Evolutionary conservation across 2,113 vertebrate genomes (phyloP), one percentile per base, ranked within the genome.

Genomic region (Acanthochromis polyacanthus): DNA sequence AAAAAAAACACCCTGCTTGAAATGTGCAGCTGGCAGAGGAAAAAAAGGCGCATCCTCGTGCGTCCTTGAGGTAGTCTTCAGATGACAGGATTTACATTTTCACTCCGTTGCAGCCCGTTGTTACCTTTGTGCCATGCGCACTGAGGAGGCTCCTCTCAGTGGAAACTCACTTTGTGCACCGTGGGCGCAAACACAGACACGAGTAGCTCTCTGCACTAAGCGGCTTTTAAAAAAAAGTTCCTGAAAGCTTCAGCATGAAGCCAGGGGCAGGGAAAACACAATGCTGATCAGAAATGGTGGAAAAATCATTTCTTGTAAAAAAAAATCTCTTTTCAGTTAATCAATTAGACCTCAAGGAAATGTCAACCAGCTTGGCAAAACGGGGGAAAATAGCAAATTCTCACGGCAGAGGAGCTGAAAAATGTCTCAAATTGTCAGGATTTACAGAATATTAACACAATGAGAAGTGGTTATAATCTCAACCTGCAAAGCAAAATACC

Each of bases 101-200:
- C 51, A 51, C 65, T 62, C 14, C 36, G 10, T 19, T 55, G 73
- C 74, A 81, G 63, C 53, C 32, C 55, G 55, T 52, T 60, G 65
- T 22, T 66, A 22, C 67, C 20, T 46, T 36, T 52, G 59, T 84
- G 82, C 74, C 84, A 82, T 86, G 86, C 87, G 84, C 86, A 84
- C 81, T 84, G 70, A 75, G 59, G 69, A 60, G 9, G 6, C 22
- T 75, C 22, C 3, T 56, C 68, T 53, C 22, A 12, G 43, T 69
- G 22, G 7, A 52, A 71, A 68, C 59, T 56, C 66, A 56, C 65
- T 75, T 43, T 75, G 53, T 57, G 64, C 63, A 78, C 40, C 38
- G 53, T 40, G 30, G 59, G 38, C 19, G 52, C 51, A 25, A 58
- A 73, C 48, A 61, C 38, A 75, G 50, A 66, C 43, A 40, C 17